These are phyloP conservation scores for Zygogramma bicolorata DNA, from an alignment of 2,888 invertebrate genomes.

Conservation along the genomic window DNA sequence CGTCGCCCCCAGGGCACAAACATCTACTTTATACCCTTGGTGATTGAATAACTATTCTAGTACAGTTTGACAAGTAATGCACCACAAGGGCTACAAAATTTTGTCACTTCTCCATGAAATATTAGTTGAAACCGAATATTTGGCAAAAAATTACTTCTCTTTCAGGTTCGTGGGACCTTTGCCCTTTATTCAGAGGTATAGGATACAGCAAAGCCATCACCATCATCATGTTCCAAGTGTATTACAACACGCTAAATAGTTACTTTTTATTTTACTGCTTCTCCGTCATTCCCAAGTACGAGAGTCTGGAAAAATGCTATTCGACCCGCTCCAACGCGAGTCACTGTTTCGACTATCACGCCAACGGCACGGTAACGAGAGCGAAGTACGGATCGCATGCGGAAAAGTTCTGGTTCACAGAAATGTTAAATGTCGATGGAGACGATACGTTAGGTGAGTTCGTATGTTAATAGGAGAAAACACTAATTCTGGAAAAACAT, in stretches of 20 bases:
- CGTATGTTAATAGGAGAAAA: no score
- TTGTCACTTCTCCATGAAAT: no score
- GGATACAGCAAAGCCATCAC: slow-evolving; percentile 10
- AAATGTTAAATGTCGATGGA: slow-evolving; percentile 21
- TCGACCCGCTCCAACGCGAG: background rate
- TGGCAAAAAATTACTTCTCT: background rate
- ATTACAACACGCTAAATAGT: slow-evolving; percentile 34
- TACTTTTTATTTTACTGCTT: slow-evolving; percentile 34
- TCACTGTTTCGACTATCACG: background rate
- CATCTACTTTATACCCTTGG: no score
- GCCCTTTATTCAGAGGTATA: slow-evolving; percentile 32
- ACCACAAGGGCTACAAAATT: background rate
- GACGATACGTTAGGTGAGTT: slow-evolving; percentile 19
- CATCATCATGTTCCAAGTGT: slow-evolving; percentile 34
- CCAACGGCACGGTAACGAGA: background rate
- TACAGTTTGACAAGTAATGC: no score
- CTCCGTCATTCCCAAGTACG: slow-evolving; percentile 20
- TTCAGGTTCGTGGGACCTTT: slow-evolving; percentile 31
- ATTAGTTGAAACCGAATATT: no score
- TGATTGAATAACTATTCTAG: no score
- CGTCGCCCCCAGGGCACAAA: no score
- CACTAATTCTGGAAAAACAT: no score
- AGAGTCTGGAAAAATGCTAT: slow-evolving; percentile 14
- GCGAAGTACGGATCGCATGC: slow-evolving; percentile 16
- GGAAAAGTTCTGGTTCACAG: slow-evolving; percentile 33